Conservation (phyloP, 2,113 vertebrate genomes). For the Myxocyprinus asiaticus region DNA sequence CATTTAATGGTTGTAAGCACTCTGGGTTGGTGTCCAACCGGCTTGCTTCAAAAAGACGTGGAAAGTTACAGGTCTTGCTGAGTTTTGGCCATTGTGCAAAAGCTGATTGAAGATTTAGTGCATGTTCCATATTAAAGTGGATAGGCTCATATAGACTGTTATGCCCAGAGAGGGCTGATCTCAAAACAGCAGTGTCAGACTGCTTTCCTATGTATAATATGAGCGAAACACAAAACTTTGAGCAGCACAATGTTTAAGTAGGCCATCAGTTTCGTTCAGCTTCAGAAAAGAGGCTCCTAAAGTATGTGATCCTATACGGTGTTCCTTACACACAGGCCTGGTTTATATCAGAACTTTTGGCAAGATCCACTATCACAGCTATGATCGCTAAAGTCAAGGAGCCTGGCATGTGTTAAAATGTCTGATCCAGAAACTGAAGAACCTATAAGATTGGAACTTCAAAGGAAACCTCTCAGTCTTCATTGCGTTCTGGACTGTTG, state of each 20-base stretch:
- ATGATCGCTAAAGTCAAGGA: background rate
- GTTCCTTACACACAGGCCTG: background rate
- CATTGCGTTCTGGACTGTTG: slow-evolving; percentile 10
- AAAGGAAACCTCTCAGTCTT: background rate
- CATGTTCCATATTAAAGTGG: slow-evolving; percentile 43
- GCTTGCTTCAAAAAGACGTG: slow-evolving; percentile 36
- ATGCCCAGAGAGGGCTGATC: slow-evolving; percentile 9
- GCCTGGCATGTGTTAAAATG: slow-evolving; percentile 2
- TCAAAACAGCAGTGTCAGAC: slow-evolving; percentile 22
- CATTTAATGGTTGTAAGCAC: slow-evolving; percentile 22
- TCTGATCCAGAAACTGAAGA: slow-evolving; percentile 12
- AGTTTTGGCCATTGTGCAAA: slow-evolving; percentile 37
- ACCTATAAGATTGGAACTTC: background rate
- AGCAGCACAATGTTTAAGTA: background rate
- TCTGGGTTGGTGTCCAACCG: slow-evolving; percentile 24
- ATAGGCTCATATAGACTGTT: slow-evolving; percentile 24
- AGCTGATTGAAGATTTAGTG: slow-evolving; percentile 42
- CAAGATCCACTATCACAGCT: background rate
- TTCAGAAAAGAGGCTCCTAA: slow-evolving; percentile 15
- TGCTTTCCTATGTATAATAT: background rate
- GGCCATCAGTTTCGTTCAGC: background rate
- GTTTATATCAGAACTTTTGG: slow-evolving; percentile 9
- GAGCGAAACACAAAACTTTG: slow-evolving; percentile 20
- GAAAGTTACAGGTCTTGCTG: slow-evolving; percentile 42
- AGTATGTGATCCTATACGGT: background rate